phyloP scores from a whole-genome alignment of 2,797 vertebrate species.

The Myotis myotis region DNA sequence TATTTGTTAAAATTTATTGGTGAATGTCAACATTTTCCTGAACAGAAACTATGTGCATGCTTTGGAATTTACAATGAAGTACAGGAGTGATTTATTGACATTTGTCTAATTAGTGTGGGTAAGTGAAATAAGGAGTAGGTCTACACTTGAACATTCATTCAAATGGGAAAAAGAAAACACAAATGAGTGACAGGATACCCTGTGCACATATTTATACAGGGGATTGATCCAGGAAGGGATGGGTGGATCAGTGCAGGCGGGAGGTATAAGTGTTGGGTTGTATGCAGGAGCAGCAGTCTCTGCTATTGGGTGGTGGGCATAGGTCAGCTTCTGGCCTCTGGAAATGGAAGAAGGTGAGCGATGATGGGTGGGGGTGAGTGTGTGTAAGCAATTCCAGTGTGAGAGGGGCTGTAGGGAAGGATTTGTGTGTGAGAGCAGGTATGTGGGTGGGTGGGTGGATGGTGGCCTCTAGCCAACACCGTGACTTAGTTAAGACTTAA shows the following conservation, averaged over 20 bases:
- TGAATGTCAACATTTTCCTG: not conserved
- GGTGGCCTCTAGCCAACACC: conserved; percentile 61
- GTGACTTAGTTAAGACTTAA: conserved; percentile 25
- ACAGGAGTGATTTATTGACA: not conserved
- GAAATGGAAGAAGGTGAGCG: not conserved
- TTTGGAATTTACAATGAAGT: not conserved
- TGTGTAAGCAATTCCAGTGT: not conserved
- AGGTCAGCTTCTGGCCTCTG: not conserved
- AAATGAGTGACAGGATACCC: not conserved
- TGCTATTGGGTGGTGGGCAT: too few relatives aligned
- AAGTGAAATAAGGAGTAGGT: not conserved
- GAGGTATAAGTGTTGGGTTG: not conserved
- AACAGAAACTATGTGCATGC: not conserved
- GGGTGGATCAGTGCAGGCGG: not conserved
- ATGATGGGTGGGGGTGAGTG: not conserved
- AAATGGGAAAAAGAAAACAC: not conserved
- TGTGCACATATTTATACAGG: not conserved
- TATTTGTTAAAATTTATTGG: not conserved
- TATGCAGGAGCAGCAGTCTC: too few relatives aligned
- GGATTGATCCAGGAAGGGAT: not conserved
- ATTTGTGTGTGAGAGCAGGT: conserved; percentile 57
- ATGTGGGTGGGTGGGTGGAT: conserved; percentile 36
- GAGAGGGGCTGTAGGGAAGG: conserved; percentile 23
- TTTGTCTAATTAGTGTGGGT: not conserved
- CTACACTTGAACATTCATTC: not conserved